Conservation (phyloP, 2,888 invertebrate species). For the Cremastobaeus sp. region DNA sequence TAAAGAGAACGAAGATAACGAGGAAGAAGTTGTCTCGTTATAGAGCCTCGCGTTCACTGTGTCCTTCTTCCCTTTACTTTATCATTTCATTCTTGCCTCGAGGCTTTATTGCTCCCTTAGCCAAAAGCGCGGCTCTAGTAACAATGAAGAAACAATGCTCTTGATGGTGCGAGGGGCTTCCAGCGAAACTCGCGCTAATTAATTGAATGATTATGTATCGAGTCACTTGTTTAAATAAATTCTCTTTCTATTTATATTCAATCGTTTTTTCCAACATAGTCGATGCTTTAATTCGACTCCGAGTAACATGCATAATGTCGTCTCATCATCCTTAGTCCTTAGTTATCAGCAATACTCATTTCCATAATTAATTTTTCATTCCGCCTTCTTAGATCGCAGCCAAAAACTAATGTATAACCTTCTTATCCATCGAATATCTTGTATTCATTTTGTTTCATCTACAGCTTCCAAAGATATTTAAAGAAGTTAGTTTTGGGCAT, state of each 20-base stretch:
- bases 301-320: no score
- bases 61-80: slow-evolving; percentile 45
- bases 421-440: no score
- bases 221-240: slow-evolving; percentile 6
- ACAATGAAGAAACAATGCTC: slow-evolving; percentile 55
- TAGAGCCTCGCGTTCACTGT: slow-evolving; percentile 14
- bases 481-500: no score
- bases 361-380: no score
- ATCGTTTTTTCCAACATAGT: not conserved
- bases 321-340: no score
- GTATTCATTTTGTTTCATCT: no score
- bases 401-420: no score
- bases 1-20: slow-evolving; percentile 41
- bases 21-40: slow-evolving; percentile 53
- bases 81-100: slow-evolving; percentile 41
- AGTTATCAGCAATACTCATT: no score
- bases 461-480: no score
- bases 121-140: slow-evolving; percentile 30
- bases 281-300: no score
- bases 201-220: slow-evolving; percentile 39
- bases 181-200: slow-evolving; percentile 31
- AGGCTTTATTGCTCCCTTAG: slow-evolving; percentile 42
- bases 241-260: not conserved
- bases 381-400: no score
- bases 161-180: slow-evolving; percentile 25